phyloP scores from a whole-genome alignment of 2,113 vertebrate genomes.

The Pterocles gutturalis region DNA sequence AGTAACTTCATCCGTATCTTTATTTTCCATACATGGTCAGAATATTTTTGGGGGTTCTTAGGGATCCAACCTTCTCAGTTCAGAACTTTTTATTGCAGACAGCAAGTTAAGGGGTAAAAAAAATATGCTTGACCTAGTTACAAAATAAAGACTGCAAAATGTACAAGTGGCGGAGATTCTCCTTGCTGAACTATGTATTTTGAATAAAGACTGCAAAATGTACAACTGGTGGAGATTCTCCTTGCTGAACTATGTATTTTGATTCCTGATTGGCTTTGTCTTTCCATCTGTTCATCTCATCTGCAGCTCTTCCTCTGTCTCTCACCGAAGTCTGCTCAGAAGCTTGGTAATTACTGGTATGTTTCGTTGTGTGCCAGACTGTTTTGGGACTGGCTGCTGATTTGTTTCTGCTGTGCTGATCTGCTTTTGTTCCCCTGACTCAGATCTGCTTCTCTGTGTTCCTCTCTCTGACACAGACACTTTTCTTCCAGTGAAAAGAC shows the following conservation, averaged over 20 bases:
- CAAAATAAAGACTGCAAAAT: not conserved
- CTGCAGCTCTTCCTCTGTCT: slow-evolving; percentile 4
- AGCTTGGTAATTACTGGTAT: slow-evolving; percentile 8
- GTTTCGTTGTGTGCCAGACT: not conserved
- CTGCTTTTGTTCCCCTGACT: slow-evolving; percentile 33
- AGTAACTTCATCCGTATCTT: not conserved
- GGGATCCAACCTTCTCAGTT: not conserved
- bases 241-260: not conserved
- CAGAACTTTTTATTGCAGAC: not conserved
- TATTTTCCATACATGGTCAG: not conserved
- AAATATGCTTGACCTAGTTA: not conserved
- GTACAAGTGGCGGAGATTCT: not conserved
- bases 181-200: not conserved
- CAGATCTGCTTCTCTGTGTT: not conserved
- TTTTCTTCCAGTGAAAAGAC: not conserved
- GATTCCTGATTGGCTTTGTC: slow-evolving; percentile 40
- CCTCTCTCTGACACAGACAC: not conserved
- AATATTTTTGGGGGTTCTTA: not conserved
- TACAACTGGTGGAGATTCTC: not conserved
- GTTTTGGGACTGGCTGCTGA: slow-evolving; percentile 3
- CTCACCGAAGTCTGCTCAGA: not conserved
- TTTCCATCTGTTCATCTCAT: slow-evolving; percentile 49
- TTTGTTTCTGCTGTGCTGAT: slow-evolving; percentile 1
- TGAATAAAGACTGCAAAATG: not conserved
- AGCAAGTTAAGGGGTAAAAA: not conserved